Conservation (phyloP, 1,140 invertebrate species). For the Leptinotarsa defecta region DNA sequence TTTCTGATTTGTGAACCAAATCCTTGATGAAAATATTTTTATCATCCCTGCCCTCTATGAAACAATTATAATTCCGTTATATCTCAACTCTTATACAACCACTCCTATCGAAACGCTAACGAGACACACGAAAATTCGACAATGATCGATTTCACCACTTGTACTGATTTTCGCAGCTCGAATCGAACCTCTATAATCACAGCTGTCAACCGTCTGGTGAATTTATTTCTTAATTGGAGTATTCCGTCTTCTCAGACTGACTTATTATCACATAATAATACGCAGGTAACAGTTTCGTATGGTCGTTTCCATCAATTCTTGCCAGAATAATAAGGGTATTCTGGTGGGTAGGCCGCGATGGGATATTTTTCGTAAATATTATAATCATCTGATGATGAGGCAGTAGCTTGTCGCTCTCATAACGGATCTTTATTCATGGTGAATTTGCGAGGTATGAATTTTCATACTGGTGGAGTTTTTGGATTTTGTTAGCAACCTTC, state of each 20-base stretch:
- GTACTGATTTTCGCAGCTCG: not conserved
- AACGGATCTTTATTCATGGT: not conserved
- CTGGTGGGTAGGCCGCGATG: not conserved
- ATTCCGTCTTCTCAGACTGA: not conserved
- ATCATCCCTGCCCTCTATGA: no score
- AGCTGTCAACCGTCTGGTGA: not conserved
- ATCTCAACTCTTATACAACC: no score
- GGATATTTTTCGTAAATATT: not conserved
- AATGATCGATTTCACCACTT: not conserved
- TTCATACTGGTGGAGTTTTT: no score
- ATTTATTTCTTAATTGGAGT: conserved; percentile 4
- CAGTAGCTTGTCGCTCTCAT: not conserved
- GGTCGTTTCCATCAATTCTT: not conserved
- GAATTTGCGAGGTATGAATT: no score
- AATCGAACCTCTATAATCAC: not conserved
- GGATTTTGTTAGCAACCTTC: no score
- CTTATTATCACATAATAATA: conserved; percentile 4
- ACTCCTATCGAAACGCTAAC: not conserved
- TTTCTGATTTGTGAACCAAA: no score
- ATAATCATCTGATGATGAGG: not conserved
- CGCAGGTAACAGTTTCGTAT: not conserved
- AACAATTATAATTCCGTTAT: no score
- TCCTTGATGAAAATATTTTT: no score
- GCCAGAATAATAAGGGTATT: not conserved
- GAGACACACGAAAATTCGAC: not conserved